Evolutionary conservation across 1,140 invertebrate genomes (phyloP).

Genomic region (Heliconius hermathena): DNA sequence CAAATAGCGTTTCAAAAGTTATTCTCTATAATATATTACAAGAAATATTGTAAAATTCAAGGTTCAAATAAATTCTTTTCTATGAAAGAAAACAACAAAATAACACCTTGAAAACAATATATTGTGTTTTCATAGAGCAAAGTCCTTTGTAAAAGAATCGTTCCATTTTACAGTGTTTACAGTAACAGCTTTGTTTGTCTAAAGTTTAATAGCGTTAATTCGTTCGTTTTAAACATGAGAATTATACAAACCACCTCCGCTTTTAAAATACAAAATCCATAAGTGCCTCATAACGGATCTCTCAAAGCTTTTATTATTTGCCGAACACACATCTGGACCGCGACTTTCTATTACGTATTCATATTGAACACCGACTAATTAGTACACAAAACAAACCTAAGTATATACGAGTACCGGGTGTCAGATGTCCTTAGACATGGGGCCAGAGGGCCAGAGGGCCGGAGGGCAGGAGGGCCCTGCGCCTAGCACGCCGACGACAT

Average conservation of each 20-base stretch:
- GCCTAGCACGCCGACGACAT: constrained; percentile 47
- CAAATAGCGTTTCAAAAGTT: constrained; percentile 30
- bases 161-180: constrained; percentile 12
- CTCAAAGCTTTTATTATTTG: constrained; percentile 73
- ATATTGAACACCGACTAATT: constrained; percentile 79
- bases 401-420: constrained; percentile 62
- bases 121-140: background rate
- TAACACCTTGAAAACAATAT: background rate
- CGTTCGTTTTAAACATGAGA: constrained; percentile 34
- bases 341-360: constrained; percentile 78
- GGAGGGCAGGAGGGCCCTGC: constrained; percentile 43
- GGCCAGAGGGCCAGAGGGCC: constrained; percentile 39
- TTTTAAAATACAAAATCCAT: constrained; percentile 67
- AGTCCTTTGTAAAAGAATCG: background rate
- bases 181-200: constrained; percentile 24
- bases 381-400: constrained; percentile 78
- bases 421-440: constrained; percentile 63
- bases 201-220: constrained; percentile 37
- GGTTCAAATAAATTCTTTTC: background rate
- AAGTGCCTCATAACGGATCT: constrained; percentile 65
- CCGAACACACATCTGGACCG: constrained; percentile 74
- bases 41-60: constrained; percentile 21
- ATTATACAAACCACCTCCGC: constrained; percentile 47
- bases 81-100: background rate
- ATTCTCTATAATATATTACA: constrained; percentile 26